Base-by-base conservation (phyloP, 2,113 vertebrate genomes). In the Megaptera novaeangliae region DNA sequence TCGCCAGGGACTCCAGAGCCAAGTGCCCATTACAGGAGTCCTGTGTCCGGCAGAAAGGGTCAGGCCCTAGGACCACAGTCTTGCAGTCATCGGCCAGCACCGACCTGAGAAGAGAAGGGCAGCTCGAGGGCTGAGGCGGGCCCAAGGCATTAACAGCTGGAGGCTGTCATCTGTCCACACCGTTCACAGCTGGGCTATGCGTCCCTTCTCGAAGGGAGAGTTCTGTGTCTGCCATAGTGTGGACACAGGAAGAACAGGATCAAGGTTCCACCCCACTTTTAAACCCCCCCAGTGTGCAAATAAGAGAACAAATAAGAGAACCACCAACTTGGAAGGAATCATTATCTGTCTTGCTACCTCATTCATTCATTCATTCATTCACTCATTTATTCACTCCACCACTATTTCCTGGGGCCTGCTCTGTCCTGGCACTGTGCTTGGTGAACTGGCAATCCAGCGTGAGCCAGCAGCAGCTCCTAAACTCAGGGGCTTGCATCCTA, bases 11-110 rank as follows among this genome's bases (percentile, higher is more conserved):
- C 66, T 36, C 78, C 34, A 36, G 55, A 83, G 29, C 55, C 52
- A 8, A n/a, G 64, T 27, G 15, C 31, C 52, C 78, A 59, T 61
- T 46, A 36, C 15, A 92, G 66, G 52, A 71, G 15, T 36, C 64
- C 10, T 12, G 0, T 0, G 0, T 36, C 23, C 2, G 3, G 41
- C 52, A 71, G 15, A 71, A 82, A 59, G 2, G 1, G 39, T 41
- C 90, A 39, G 78, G 78, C 6, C 34, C 34, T 15, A 4, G 66
- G 34, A 36, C 25, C 11, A 2, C 15, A 59, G 78, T 44, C 77
- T 27, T 36, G 39, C 39, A 10, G 23, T 59, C 31, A 6, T 29
- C 1, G 23, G 66, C 31, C 14, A 31, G 52, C 39, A 2, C 64
- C 29, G 20, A n/a, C 55, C 39, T 88, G 52, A 27, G 39, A 72